These are phyloP conservation scores for Nemotelus nigrinus DNA, from an alignment of 2,888 invertebrate genomes.

Conservation along the genomic window DNA sequence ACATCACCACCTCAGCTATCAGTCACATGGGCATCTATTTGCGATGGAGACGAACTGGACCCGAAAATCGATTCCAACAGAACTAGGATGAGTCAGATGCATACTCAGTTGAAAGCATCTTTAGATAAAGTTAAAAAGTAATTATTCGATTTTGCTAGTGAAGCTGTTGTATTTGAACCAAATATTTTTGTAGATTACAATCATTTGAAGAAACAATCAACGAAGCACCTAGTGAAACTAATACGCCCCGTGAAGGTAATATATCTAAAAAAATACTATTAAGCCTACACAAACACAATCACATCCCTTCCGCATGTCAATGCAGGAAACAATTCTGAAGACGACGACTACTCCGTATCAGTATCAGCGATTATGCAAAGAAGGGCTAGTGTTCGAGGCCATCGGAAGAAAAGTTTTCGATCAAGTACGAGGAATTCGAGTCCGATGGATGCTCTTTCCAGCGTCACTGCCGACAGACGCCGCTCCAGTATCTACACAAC, in stretches of 20 bases:
- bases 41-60: slow-evolving; percentile 57
- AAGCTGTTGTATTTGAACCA: no score
- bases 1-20: slow-evolving; percentile 63
- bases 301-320: no score
- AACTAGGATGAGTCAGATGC: slow-evolving; percentile 43
- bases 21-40: slow-evolving; percentile 64
- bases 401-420: slow-evolving; percentile 70
- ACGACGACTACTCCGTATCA: slow-evolving; percentile 87
- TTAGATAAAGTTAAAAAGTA: slow-evolving; percentile 41
- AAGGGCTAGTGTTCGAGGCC: slow-evolving; percentile 77
- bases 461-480: slow-evolving; percentile 65
- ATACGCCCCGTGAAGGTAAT: slow-evolving; percentile 25
- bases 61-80: slow-evolving; percentile 49
- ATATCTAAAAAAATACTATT: not conserved
- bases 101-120: slow-evolving; percentile 40
- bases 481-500: slow-evolving; percentile 83
- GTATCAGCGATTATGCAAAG: slow-evolving; percentile 85
- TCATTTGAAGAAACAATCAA: slow-evolving; percentile 30
- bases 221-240: slow-evolving; percentile 15
- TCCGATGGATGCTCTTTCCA: slow-evolving; percentile 62
- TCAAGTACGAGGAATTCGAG: slow-evolving; percentile 72
- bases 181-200: slow-evolving; percentile 10
- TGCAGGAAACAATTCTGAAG: slow-evolving; percentile 65
- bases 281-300: not conserved
- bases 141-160: not conserved